Percentiles rank a stretch among this genome's conserved stretches.
Conservation (phyloP, 2,888 invertebrate species). For the Andricus quercusramuli region DNA sequence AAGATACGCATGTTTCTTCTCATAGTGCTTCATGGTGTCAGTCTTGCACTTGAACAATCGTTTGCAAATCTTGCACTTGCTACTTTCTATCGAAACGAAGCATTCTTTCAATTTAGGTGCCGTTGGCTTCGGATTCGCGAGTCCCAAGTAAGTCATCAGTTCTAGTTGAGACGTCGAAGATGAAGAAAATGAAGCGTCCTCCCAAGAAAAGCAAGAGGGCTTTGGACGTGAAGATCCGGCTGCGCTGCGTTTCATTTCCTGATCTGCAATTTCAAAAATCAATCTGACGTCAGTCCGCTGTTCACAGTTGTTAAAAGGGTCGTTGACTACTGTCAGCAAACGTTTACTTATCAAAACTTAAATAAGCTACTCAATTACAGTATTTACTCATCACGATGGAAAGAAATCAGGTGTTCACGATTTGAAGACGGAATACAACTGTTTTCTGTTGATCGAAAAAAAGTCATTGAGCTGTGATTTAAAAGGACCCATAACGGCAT, state of each 20-base stretch:
- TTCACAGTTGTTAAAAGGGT: background rate
- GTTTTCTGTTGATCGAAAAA: no score
- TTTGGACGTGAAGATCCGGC: background rate
- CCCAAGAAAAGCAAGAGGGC: background rate
- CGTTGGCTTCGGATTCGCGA: background rate
- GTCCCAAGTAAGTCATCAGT: background rate
- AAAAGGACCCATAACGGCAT: no score
- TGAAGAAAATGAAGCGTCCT: background rate
- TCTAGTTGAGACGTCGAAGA: background rate
- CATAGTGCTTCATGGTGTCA: conserved; percentile 58
- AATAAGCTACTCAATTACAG: background rate
- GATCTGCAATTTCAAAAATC: conserved; percentile 26
- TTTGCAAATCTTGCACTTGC: conserved; percentile 60
- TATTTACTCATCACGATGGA: background rate
- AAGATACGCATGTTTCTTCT: conserved; percentile 51
- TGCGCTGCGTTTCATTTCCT: background rate
- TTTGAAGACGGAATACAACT: no score
- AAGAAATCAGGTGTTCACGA: background rate
- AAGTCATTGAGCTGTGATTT: no score
- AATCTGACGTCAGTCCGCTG: background rate
- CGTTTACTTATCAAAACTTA: background rate
- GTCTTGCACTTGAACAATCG: conserved; percentile 63
- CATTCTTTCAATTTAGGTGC: background rate
- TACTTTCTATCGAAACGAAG: background rate
- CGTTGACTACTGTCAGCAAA: background rate